Conservation (phyloP, 2,888 invertebrate species). For the Thumatha senex region DNA sequence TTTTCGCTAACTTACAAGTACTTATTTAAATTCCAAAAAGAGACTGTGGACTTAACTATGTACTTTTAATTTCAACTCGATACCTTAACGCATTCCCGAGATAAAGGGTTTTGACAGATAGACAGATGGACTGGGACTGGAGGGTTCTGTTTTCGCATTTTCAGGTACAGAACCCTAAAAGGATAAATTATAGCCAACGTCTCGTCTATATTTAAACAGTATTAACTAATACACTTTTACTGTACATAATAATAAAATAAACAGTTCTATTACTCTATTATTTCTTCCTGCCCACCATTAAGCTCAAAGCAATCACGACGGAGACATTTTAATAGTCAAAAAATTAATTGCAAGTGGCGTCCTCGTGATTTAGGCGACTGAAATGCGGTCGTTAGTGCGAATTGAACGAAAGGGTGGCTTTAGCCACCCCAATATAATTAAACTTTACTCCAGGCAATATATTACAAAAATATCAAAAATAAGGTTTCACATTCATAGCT, state of each 20-base stretch:
- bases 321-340: constrained; percentile 59
- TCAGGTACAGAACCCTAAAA: no score
- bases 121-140: no score
- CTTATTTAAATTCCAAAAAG: no score
- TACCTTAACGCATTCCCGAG: no score
- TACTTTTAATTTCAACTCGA: no score
- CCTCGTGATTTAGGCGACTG: constrained; percentile 69
- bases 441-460: constrained; percentile 57
- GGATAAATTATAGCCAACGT: no score
- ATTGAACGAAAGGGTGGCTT: constrained; percentile 69
- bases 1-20: no score
- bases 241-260: background rate
- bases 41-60: no score
- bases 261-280: constrained; percentile 9
- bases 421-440: constrained; percentile 68
- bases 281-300: constrained; percentile 27
- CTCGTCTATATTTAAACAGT: no score
- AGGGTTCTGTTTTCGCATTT: no score
- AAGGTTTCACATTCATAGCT: constrained; percentile 11
- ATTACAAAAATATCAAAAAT: constrained; percentile 39
- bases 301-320: constrained; percentile 44
- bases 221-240: no score
- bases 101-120: no score
- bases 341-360: constrained; percentile 77
- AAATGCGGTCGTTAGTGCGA: constrained; percentile 77